Base-by-base conservation (phyloP, 1,140 invertebrate species). In the Mizuhopecten yessoensis region DNA sequence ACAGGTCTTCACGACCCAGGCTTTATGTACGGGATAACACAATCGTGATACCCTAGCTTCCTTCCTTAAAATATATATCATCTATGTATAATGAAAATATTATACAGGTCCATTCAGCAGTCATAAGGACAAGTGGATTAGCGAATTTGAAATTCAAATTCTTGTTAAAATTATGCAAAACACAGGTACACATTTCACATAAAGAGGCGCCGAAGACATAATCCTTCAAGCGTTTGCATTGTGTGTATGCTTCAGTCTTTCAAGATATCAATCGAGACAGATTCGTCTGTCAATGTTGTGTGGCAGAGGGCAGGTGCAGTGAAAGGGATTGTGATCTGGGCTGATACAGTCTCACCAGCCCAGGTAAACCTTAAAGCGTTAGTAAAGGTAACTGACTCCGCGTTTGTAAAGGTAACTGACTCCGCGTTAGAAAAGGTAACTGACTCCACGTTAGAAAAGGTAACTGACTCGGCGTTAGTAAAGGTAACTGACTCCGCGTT, bases 131-230 rank as follows among this genome's bases (percentile, higher is more conserved):
- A 75, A 29, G 57, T 75, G 57, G 57, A 75, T 75, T 75, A 75
- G 57, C 57, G 57, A 75, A 75, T 75, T 75, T 75, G 57, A 75
- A 75, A 75, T 75, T 75, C 57, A 75, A 75, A 75, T 75, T 75
- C 57, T 75, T 75, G 57, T 75, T 75, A 75, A 75, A 75, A 75
- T 75, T 75, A 75, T 75, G 57, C 57, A 29, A 75, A 75, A 75
- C 57, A 75, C 57, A 75, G 57, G 57, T 75, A 75, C 57, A 75
- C 57, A 29, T 75, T 75, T 75, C 57, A 75, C 57, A 75, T 75
- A 75, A 75, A 75, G 57, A 29, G 57, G 57, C 57, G 57, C 11
- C 57, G 57, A 29, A 75, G 57, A 75, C 57, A 75, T 75, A 75
- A 75, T 75, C 57, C 57, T 75, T 75, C 57, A 75, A 75, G 57